Conservation (phyloP, 2,888 invertebrate species). For the Bombylius discolor region DNA sequence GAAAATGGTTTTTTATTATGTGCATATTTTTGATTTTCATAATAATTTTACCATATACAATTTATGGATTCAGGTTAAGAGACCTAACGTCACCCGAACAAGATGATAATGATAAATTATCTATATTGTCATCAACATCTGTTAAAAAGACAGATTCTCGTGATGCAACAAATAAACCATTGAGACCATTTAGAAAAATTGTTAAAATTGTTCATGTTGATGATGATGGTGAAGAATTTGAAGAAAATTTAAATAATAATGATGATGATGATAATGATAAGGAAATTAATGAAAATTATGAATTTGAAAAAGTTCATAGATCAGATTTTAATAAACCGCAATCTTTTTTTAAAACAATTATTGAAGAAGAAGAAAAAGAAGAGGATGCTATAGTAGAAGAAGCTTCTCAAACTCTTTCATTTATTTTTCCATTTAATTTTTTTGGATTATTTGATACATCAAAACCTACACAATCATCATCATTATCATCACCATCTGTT, state of each 20-base stretch:
- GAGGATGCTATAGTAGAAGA: slow-evolving; percentile 12
- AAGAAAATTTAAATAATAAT: slow-evolving; percentile 18
- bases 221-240: slow-evolving; percentile 19
- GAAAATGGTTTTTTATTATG: slow-evolving; percentile 1
- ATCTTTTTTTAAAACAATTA: slow-evolving; percentile 7
- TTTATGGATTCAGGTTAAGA: slow-evolving; percentile 10
- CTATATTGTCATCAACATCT: neutral
- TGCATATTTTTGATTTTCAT: neutral
- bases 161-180: neutral
- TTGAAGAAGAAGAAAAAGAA: slow-evolving; percentile 17
- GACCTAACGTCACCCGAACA: slow-evolving; percentile 9
- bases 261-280: slow-evolving; percentile 12
- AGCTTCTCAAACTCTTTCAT: neutral
- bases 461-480: neutral
- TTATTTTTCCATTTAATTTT: neutral
- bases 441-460: neutral
- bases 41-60: neutral
- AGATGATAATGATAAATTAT: slow-evolving; percentile 1
- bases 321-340: neutral
- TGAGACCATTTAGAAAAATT: slow-evolving; percentile 25
- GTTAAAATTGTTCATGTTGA: slow-evolving; percentile 22
- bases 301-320: slow-evolving; percentile 15
- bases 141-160: neutral
- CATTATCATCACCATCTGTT: neutral
- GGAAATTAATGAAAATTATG: slow-evolving; percentile 10